phyloP scores from a whole-genome alignment of 2,113 vertebrate species.

The Phalacrocorax pelagicus region DNA sequence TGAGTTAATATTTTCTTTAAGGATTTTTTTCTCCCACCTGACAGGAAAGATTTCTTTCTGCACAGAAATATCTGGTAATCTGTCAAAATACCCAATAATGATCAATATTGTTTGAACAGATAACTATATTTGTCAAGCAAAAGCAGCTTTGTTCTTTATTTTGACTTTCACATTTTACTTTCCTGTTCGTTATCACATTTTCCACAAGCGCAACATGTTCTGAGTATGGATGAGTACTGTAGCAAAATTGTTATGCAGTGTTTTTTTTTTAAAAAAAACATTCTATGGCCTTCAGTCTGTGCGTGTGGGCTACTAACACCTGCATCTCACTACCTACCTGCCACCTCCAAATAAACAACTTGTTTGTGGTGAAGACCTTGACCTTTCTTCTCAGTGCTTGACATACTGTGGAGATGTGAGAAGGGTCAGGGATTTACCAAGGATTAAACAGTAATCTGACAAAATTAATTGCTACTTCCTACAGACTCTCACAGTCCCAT shows the following conservation, averaged over 20 bases:
- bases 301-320: background rate
- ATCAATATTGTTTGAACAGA: background rate
- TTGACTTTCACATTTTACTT: background rate
- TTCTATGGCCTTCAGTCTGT: background rate
- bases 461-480: background rate
- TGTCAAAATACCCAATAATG: background rate
- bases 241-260: background rate
- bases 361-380: background rate
- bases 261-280: background rate
- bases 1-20: background rate
- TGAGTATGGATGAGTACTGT: background rate
- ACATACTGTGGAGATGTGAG: background rate
- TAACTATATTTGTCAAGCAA: background rate
- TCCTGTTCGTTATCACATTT: background rate
- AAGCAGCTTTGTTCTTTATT: background rate
- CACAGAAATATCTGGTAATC: background rate
- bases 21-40: background rate
- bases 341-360: background rate
- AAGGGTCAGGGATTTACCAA: background rate
- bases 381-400: background rate
- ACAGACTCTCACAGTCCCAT: fast-evolving
- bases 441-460: background rate
- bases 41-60: background rate
- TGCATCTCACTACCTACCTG: fast-evolving
- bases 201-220: background rate